Base-by-base conservation (phyloP, 2,888 invertebrate species). In the Dasysyrphus albostriatus region DNA sequence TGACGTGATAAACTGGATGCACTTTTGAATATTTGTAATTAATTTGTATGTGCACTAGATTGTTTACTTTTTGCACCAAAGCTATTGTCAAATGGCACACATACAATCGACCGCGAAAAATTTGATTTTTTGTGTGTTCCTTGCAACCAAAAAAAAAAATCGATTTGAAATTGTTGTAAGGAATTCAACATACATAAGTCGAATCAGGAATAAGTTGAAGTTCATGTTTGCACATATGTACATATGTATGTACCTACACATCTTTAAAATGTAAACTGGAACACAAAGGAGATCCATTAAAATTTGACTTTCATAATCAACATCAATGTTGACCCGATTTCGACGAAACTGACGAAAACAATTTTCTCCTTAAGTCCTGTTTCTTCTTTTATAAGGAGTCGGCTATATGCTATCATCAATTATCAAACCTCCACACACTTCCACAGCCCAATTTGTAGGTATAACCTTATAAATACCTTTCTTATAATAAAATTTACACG, bases 261-360 rank as follows among this genome's bases (percentile, higher is more conserved):
- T n/a, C 14, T n/a, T 42, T 42, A 42, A 16, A 47, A 16, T 8
- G 16, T 16, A 0, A 47, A 47, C 3, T 16, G 14, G 5, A 32
- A 32, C 5, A 14, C 6, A 5, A 42, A 32, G 3, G 32, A 16
- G n/a, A 37, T 42, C 54, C 16, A 65, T 72, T 70, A 72, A 69
- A 56, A 75, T 59, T 19, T 44, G 54, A 72, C 42, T 44, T 69
- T 72, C 54, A 56, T 42, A 80, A 80, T 80, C 34, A 67, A 74
- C 67, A 54, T 82, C 37, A 65, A 78, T 78, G 63, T 59, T 83
- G 78, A 67, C 87, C 87, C 47, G 75, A 87, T 87, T 87, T 79
- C 39, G 16, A 29, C n/a, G 24, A 29, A 44, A 49, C 44, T 7
- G 32, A 6, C 14, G 7, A 39, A 42, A 19, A 34, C 14, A 34